Evolutionary conservation across 1,140 invertebrate genomes (phyloP), one percentile per base, ranked within the genome.

Genomic region (Zophobas morio): DNA sequence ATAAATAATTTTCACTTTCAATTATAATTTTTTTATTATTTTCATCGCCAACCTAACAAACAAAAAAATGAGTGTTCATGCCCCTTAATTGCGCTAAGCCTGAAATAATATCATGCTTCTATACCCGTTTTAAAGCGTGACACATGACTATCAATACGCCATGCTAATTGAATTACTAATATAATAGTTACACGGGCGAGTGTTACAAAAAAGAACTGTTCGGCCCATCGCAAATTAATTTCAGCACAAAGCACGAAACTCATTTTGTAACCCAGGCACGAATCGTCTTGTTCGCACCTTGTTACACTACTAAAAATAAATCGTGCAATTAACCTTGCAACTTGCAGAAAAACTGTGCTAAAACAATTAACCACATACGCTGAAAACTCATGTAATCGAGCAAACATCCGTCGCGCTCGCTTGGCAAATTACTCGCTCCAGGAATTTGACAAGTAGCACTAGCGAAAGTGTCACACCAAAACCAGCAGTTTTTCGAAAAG

Each of bases 51-150:
- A 35, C 33, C 3, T 36, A 57, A 60, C 3, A 60, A 60, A 60
- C 3, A 60, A 57, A 60, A 46, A 60, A 60, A 60, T 60, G 32
- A 4, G 20, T 66, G 60, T 66, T 66, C 60, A 66, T 66, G 60
- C 60, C 5, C 60, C 60, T 66, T 66, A 66, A 66, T 66, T 66
- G 60, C 35, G 5, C 39, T 42, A 36, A 42, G 39, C 37, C 60
- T 42, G 60, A 66, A 66, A 66, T 66, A 66, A 66, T 66, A 66
- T 66, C 60, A 66, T 66, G 60, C 60, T 66, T 66, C 39, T 66
- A 66, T 66, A 66, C 60, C 60, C 60, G 60, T 66, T 66, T 66
- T 42, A 66, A 66, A 66, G 37, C 60, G 60, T 66, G 60, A 66
- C 60, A 66, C 39, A 66, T 66, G 60, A 66, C 60, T 66, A 66